Evolutionary conservation across 2,888 invertebrate species (phyloP), one percentile per base, ranked within the genome.

Genomic region (Penaeus monodon): DNA sequence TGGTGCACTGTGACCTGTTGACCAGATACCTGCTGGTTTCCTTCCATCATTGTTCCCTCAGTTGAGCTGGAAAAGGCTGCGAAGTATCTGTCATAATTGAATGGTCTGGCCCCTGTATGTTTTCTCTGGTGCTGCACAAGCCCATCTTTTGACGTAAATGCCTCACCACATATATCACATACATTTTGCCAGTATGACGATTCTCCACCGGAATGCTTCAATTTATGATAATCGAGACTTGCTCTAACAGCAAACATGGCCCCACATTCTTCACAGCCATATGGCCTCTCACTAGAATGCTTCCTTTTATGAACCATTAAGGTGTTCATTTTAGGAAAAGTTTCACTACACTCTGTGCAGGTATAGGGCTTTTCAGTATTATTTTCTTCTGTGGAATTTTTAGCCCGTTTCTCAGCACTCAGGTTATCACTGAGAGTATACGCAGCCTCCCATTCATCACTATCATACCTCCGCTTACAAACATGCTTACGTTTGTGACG

Each of bases 401-500:
- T 68, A 27, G 86, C 86, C 24, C 86, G 78, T 82, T 86, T 86
- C 73, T 86, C 83, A 33, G 82, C 83, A 79, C 86, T 83, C 57
- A 86, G 63, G 73, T 83, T 86, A 44, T 86, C 86, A 65, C 86
- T 86, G 17, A 86, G 78, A 24, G 86, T 83, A 64, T 86, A 86
- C 29, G 86, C 86, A 4, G 83, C 86, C 64, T 86, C 86, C 86
- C 86, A 86, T 63, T 86, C 86, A 38, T 86, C 86, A 65, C 82
- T 86, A 44, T 86, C 83, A 57, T 86, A 86, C 38, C 86, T 80
- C 4, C 86, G 74, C 82, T 86, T 86, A n/a, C 86, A 86, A 8
- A 86, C 86, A 49, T 86, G 82, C 27, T 86, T 86, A 38, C 86
- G 82, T 82, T 86, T 86, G 65, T 86, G 86, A n/a, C 86, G 82